Evolutionary conservation across 2,888 invertebrate species (phyloP).

Genomic region (Catocala fraxini): DNA sequence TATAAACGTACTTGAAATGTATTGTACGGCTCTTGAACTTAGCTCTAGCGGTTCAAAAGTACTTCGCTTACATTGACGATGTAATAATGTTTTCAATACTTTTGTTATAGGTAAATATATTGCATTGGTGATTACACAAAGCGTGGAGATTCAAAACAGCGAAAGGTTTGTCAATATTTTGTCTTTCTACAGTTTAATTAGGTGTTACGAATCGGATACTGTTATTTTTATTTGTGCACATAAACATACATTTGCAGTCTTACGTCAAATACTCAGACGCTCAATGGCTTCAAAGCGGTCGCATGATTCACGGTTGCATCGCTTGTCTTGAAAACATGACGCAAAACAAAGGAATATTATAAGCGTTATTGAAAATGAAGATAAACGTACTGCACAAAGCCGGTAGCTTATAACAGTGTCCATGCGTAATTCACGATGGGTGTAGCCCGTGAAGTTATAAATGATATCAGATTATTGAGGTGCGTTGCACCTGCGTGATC

Average conservation of each 20-base stretch:
- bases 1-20: conserved; percentile 46
- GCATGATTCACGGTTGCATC: not conserved
- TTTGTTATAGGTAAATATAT: conserved; percentile 65
- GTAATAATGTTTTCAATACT: conserved; percentile 49
- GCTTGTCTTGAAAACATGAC: conserved; percentile 7
- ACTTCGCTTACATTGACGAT: conserved; percentile 50
- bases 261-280: not conserved
- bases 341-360: not conserved
- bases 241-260: not conserved
- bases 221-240: conserved; percentile 8
- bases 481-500: conserved; percentile 49
- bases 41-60: conserved; percentile 48
- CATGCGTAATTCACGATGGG: conserved; percentile 46
- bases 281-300: not conserved
- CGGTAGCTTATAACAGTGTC: conserved; percentile 34
- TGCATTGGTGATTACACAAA: conserved; percentile 27
- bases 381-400: conserved; percentile 32
- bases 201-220: not conserved
- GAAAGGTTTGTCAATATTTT: conserved; percentile 19
- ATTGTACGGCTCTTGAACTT: conserved; percentile 58
- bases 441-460: conserved; percentile 49
- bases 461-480: conserved; percentile 55
- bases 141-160: conserved; percentile 37
- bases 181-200: not conserved
- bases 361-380: conserved; percentile 13